A percentile compares a stretch with the other conserved stretches of the same genome.
Conservation (phyloP, 2,113 vertebrate species). For the Morone saxatilis region DNA sequence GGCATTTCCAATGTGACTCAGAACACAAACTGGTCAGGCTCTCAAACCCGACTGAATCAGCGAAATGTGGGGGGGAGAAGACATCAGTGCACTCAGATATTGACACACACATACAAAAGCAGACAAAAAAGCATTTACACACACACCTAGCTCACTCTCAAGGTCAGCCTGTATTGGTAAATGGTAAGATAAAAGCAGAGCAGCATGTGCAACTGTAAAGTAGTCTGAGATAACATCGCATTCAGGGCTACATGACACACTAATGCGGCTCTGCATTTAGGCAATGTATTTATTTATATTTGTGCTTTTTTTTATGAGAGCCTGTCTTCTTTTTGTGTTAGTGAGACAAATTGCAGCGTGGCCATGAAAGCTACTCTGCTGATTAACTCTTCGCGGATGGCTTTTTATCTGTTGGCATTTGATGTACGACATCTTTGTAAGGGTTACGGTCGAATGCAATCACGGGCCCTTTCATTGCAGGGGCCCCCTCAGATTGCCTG, state of each 20-base stretch:
- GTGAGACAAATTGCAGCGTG: conserved; percentile 82
- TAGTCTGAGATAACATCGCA: conserved; percentile 45
- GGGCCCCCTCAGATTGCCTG: conserved; percentile 80
- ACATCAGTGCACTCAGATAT: conserved; percentile 18
- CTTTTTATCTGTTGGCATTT: conserved; percentile 86
- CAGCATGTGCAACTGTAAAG: conserved; percentile 35
- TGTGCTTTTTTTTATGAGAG: conserved; percentile 69
- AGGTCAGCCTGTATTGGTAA: conserved; percentile 69
- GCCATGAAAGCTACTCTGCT: conserved; percentile 83
- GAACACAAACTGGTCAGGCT: conserved; percentile 60
- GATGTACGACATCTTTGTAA: conserved; percentile 86
- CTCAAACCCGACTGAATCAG: conserved; percentile 50
- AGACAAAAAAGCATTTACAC: conserved; percentile 14
- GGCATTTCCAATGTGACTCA: conserved; percentile 39
- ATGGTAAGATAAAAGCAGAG: conserved; percentile 60
- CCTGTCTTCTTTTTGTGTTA: conserved; percentile 77
- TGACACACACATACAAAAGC: conserved; percentile 24
- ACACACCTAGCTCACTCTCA: conserved; percentile 45
- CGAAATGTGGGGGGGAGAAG: conserved; percentile 17
- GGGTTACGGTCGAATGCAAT: conserved; percentile 84
- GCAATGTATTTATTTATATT: conserved; percentile 66
- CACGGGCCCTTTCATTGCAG: conserved; percentile 82
- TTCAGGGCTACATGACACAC: conserved; percentile 33
- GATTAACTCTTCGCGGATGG: conserved; percentile 84
- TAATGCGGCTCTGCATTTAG: conserved; percentile 44